Conservation (phyloP, 2,113 vertebrate genomes). For the Polyodon spathula region DNA sequence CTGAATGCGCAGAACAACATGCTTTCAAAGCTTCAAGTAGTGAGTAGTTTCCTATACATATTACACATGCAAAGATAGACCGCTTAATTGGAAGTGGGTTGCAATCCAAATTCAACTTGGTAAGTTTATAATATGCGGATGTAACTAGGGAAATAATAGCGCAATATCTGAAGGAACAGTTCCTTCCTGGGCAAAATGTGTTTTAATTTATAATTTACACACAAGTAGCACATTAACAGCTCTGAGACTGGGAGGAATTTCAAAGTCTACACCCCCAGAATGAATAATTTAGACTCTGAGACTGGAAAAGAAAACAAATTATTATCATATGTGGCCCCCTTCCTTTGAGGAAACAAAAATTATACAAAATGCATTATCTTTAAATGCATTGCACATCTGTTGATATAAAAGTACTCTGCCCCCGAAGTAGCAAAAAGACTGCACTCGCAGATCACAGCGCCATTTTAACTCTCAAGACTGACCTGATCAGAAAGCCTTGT, state of each 20-base stretch:
- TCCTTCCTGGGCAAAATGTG: conserved; percentile 23
- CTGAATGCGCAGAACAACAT: conserved; percentile 10
- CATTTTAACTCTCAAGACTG: too few species aligned
- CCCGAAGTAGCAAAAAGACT: too few species aligned
- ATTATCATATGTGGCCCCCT: conserved; percentile 12
- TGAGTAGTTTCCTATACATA: conserved; percentile 8
- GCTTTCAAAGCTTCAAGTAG: conserved; percentile 4
- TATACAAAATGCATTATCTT: conserved; percentile 15
- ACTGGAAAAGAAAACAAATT: conserved; percentile 12
- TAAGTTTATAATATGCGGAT: conserved; percentile 15
- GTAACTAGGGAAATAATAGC: conserved; percentile 17
- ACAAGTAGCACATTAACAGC: conserved; percentile 11
- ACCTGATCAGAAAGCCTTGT: too few species aligned
- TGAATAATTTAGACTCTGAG: conserved; percentile 32
- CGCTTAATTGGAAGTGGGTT: background rate
- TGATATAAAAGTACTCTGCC: conserved; percentile 5
- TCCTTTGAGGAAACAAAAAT: conserved; percentile 12
- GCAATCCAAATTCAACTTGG: conserved; percentile 13
- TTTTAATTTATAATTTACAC: conserved; percentile 24
- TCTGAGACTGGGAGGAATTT: conserved; percentile 19
- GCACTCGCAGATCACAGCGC: too few species aligned
- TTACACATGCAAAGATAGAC: conserved; percentile 8
- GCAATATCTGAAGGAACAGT: conserved; percentile 23
- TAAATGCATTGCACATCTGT: conserved; percentile 19
- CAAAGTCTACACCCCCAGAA: conserved; percentile 13